Conservation (phyloP, 37 sponge, comb jelly and placozoan species). For the Agelas oroides region DNA sequence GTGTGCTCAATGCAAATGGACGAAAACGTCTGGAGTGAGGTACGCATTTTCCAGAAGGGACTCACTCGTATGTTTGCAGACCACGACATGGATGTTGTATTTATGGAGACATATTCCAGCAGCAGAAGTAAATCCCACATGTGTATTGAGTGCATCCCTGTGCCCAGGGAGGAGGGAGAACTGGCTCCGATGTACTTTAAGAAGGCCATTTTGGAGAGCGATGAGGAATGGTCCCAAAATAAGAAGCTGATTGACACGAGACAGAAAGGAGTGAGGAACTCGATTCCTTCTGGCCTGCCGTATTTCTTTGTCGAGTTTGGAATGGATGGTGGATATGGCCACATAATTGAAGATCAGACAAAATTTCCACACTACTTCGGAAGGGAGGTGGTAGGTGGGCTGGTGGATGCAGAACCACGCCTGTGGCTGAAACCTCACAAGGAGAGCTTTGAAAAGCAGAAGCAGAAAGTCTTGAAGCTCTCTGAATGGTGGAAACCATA, state of each 20-base stretch:
- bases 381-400: constrained; percentile 88
- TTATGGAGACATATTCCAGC: constrained; percentile 71
- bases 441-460: constrained; percentile 71
- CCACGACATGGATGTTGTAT: constrained; percentile 73
- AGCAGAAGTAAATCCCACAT: constrained; percentile 71
- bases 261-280: constrained; percentile 69
- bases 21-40: constrained; percentile 92
- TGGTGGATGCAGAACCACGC: constrained; percentile 86
- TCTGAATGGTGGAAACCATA: constrained; percentile 83
- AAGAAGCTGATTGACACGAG: constrained; percentile 91
- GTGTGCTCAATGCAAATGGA: constrained; percentile 67
- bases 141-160: constrained; percentile 91
- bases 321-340: constrained; percentile 88
- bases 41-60: constrained; percentile 73
- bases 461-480: constrained; percentile 64
- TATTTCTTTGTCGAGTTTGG: constrained; percentile 95
- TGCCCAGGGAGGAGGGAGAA: constrained; percentile 78
- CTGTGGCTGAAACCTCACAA: constrained; percentile 87
- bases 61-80: constrained; percentile 83
- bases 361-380: constrained; percentile 92
- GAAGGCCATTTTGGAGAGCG: constrained; percentile 94
- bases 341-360: constrained; percentile 87
- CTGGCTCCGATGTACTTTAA: constrained; percentile 94
- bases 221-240: constrained; percentile 94
- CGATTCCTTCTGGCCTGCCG: constrained; percentile 86